A percentile compares a stretch with the other conserved stretches of the same genome.
These are phyloP conservation scores for Frieseomelitta varia DNA, from an alignment of 1,140 invertebrate species.

Conservation along the genomic window DNA sequence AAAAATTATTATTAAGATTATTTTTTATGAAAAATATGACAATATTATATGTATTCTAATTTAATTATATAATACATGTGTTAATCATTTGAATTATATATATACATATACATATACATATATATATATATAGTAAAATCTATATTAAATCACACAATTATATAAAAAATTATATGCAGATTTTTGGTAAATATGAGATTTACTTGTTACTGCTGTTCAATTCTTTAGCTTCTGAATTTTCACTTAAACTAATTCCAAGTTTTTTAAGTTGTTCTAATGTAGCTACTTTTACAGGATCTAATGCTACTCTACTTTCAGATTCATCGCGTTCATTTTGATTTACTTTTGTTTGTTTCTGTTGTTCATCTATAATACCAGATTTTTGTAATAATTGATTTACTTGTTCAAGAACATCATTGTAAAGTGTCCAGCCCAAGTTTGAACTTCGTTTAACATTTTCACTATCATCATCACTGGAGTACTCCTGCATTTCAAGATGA, in stretches of 20 bases:
- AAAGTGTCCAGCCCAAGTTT: constrained; percentile 86
- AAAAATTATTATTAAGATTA: constrained; percentile 14
- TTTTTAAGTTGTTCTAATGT: constrained; percentile 81
- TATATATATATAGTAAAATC: not conserved
- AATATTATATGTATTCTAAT: not conserved
- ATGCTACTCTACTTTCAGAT: constrained; percentile 67
- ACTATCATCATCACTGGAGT: constrained; percentile 82
- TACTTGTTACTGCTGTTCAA: constrained; percentile 67
- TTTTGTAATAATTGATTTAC: constrained; percentile 83
- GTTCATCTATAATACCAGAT: constrained; percentile 54
- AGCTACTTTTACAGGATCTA: constrained; percentile 80
- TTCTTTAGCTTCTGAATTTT: constrained; percentile 66
- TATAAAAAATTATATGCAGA: not conserved
- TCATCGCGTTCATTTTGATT: constrained; percentile 53
- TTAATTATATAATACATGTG: not conserved
- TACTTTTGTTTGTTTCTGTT: constrained; percentile 37
- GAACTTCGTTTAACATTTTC: constrained; percentile 79
- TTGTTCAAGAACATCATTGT: constrained; percentile 85
- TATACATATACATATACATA: no score
- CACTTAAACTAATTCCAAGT: constrained; percentile 80
- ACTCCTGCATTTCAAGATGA: constrained; percentile 85
- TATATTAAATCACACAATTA: not conserved
- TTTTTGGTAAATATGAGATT: not conserved
- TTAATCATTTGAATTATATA: not conserved
- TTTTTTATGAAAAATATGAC: not conserved